Evolutionary conservation across 30 jellyfish, hydroid and myxozoan species (phyloP).

Genomic region (Euphysa ruthae): DNA sequence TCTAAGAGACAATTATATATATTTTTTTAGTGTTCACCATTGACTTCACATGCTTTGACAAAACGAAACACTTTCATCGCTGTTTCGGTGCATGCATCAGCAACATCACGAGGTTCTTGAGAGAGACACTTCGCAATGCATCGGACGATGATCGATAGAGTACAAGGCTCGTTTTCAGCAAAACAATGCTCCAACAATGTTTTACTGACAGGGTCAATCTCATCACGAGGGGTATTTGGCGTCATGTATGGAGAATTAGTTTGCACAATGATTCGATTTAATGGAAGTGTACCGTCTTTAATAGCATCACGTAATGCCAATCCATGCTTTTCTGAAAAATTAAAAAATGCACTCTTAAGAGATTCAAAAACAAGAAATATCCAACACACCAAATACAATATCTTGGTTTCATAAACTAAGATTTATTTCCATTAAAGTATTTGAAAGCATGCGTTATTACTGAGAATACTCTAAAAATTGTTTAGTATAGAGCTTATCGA

Average conservation of each 20-base stretch:
- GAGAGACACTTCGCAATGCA: slow-evolving; percentile 77
- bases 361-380: too few relatives aligned
- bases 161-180: slow-evolving; percentile 87
- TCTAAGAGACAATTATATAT: neutral
- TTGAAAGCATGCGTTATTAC: too few relatives aligned
- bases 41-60: slow-evolving; percentile 10
- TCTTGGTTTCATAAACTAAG: too few relatives aligned
- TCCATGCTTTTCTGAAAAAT: slow-evolving; percentile 82
- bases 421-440: too few relatives aligned
- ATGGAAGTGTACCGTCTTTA: slow-evolving; percentile 70
- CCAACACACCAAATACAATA: too few relatives aligned
- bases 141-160: slow-evolving; percentile 61
- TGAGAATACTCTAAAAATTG: too few relatives aligned
- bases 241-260: slow-evolving; percentile 94
- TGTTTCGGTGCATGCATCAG: slow-evolving; percentile 60
- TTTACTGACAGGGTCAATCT: slow-evolving; percentile 81
- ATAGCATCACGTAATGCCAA: slow-evolving; percentile 63
- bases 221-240: slow-evolving; percentile 66
- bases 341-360: too few relatives aligned
- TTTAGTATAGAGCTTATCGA: too few relatives aligned
- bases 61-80: slow-evolving; percentile 74
- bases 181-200: slow-evolving; percentile 55
- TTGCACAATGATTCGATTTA: slow-evolving; percentile 64
- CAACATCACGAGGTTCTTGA: slow-evolving; percentile 76
- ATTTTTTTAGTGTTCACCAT: neutral